phyloP scores from a whole-genome alignment of 2,888 invertebrate species.

The Leucophora obtusa region DNA sequence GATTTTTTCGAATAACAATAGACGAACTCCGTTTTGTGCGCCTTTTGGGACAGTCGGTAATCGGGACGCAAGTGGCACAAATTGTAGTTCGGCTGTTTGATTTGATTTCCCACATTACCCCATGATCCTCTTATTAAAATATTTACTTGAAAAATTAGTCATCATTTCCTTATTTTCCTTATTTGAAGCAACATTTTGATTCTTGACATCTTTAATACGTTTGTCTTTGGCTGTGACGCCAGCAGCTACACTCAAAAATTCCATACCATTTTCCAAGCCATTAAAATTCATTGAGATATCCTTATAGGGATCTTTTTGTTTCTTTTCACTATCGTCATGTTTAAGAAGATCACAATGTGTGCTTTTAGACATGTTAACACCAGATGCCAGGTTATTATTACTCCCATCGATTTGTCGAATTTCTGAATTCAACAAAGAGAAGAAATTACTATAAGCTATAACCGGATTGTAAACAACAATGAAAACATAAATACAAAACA shows the following conservation, averaged over 20 bases:
- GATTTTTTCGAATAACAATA: too few species aligned
- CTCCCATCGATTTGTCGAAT: conserved; percentile 67
- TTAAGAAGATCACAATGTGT: conserved; percentile 69
- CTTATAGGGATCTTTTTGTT: conserved; percentile 66
- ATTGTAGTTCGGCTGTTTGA: neutral
- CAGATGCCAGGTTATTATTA: conserved; percentile 44
- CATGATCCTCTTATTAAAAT: too few species aligned
- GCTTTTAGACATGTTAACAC: conserved; percentile 66
- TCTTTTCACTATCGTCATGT: conserved; percentile 67
- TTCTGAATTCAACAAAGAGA: conserved; percentile 73
- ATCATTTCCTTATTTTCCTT: conserved; percentile 75
- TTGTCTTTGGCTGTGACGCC: conserved; percentile 94
- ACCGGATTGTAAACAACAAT: conserved; percentile 62
- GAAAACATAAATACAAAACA: conserved; percentile 37
- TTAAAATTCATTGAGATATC: conserved; percentile 72
- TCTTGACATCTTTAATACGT: conserved; percentile 89
- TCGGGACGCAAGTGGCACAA: too few species aligned
- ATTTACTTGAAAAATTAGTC: conserved; percentile 71
- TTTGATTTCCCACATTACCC: too few species aligned
- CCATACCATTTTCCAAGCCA: conserved; percentile 78
- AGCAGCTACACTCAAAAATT: conserved; percentile 88
- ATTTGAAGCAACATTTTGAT: conserved; percentile 79
- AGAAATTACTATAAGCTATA: conserved; percentile 77
- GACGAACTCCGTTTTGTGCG: too few species aligned
- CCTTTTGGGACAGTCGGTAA: too few species aligned